Evolutionary conservation across 2,113 vertebrate species (phyloP).

Genomic region (Entomyzon cyanotis): DNA sequence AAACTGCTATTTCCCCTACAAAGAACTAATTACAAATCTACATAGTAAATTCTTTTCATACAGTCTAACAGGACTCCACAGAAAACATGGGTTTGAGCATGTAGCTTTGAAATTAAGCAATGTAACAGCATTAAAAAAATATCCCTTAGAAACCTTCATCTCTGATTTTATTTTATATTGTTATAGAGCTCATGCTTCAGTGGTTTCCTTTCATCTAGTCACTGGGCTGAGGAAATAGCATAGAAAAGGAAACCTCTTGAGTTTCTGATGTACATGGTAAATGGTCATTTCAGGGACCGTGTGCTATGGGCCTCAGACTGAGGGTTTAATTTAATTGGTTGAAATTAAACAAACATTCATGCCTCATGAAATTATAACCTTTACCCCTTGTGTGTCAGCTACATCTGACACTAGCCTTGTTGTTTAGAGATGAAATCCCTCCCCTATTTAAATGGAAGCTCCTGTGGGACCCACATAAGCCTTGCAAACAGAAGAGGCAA

Average conservation of each 20-base stretch:
- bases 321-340: constrained; percentile 74
- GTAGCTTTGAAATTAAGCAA: constrained; percentile 74
- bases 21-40: constrained; percentile 83
- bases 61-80: constrained; percentile 38
- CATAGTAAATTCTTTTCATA: constrained; percentile 74
- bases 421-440: constrained; percentile 57
- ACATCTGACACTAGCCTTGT: constrained; percentile 59
- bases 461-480: constrained; percentile 34
- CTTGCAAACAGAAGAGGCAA: neutral
- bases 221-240: constrained; percentile 73
- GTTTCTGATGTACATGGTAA: constrained; percentile 67
- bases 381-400: constrained; percentile 55
- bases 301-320: constrained; percentile 12
- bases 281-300: constrained; percentile 61
- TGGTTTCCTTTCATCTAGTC: constrained; percentile 73
- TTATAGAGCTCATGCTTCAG: constrained; percentile 66
- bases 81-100: constrained; percentile 49
- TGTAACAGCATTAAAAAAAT: constrained; percentile 63
- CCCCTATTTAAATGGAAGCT: constrained; percentile 50
- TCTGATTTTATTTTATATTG: constrained; percentile 74
- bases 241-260: constrained; percentile 59
- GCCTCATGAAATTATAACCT: constrained; percentile 73
- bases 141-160: constrained; percentile 63
- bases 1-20: constrained; percentile 49
- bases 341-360: constrained; percentile 75